A percentile compares a stretch with the other conserved stretches of the same genome.
Evolutionary conservation across 2,888 invertebrate species (phyloP).

Genomic region (Congeria kusceri): DNA sequence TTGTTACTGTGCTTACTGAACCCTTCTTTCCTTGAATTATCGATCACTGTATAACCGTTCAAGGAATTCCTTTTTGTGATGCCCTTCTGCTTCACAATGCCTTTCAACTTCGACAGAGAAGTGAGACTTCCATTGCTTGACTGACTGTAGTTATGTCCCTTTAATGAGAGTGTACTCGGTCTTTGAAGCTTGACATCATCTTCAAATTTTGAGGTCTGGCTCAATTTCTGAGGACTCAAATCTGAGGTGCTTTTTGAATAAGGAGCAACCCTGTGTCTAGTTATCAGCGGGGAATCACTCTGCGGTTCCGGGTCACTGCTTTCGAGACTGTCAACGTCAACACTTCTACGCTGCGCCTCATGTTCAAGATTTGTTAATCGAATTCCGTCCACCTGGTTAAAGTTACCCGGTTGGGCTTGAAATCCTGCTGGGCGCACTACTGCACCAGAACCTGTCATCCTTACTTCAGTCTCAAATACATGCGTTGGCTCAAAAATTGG

Average conservation of each 20-base stretch:
- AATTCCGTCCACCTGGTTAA: conserved; percentile 26
- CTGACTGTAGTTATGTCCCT: conserved; percentile 74
- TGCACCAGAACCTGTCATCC: conserved; percentile 74
- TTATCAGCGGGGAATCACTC: conserved; percentile 38
- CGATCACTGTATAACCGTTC: conserved; percentile 49
- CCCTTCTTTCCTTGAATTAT: conserved; percentile 28
- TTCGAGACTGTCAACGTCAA: conserved; percentile 19
- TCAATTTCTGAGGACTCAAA: conserved; percentile 65
- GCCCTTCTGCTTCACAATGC: conserved; percentile 37
- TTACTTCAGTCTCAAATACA: conserved; percentile 76
- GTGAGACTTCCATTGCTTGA: conserved; percentile 50
- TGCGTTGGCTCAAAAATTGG: conserved; percentile 60
- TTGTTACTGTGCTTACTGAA: neutral
- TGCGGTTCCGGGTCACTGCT: conserved; percentile 27
- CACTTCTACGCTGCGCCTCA: conserved; percentile 15
- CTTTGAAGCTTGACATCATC: conserved; percentile 57
- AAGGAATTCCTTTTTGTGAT: conserved; percentile 27
- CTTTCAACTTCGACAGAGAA: conserved; percentile 43
- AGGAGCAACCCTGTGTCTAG: conserved; percentile 61
- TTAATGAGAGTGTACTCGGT: conserved; percentile 77
- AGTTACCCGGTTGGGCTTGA: conserved; percentile 41
- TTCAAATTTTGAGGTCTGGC: conserved; percentile 55
- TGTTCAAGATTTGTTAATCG: neutral
- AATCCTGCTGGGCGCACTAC: conserved; percentile 68
- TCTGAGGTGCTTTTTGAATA: conserved; percentile 77